Conservation (phyloP, 2,113 vertebrate genomes). For the Oreochromis tanganicae region DNA sequence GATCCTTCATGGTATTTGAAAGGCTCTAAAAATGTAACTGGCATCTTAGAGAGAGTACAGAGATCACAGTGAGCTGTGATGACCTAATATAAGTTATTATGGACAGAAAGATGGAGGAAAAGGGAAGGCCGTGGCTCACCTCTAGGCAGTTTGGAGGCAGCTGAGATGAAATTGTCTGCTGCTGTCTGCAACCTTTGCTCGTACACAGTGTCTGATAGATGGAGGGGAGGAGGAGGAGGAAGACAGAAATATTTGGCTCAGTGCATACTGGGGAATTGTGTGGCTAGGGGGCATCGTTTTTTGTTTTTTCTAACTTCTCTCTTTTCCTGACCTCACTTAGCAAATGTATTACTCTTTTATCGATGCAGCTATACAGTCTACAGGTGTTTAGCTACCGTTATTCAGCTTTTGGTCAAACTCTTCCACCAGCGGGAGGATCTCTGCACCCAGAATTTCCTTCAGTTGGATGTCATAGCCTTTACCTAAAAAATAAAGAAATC, state of each 20-base stretch:
- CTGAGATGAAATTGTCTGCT: constrained; percentile 65
- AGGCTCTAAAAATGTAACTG: constrained; percentile 23
- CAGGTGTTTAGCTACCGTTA: constrained; percentile 39
- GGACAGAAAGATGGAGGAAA: constrained; percentile 52
- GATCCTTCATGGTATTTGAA: background rate
- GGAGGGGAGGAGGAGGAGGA: background rate
- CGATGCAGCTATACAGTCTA: background rate
- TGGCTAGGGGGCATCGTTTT: constrained; percentile 37
- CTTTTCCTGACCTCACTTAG: background rate
- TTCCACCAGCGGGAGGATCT: constrained; percentile 46
- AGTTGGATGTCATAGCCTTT: constrained; percentile 54
- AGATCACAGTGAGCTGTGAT: constrained; percentile 49
- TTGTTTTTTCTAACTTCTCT: constrained; percentile 2
- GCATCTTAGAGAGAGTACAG: constrained; percentile 16
- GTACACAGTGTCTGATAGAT: constrained; percentile 61
- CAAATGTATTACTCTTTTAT: constrained; percentile 8
- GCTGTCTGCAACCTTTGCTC: constrained; percentile 60
- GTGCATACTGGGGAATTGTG: constrained; percentile 25
- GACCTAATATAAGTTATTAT: constrained; percentile 26
- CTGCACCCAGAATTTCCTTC: constrained; percentile 45
- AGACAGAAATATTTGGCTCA: constrained; percentile 42
- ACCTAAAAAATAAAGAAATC: constrained; percentile 28
- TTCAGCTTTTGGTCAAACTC: constrained; percentile 55
- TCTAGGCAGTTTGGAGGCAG: constrained; percentile 71
- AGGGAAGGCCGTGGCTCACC: constrained; percentile 57